Conservation (phyloP, 2,888 invertebrate genomes). For the Platynereis dumerilii region DNA sequence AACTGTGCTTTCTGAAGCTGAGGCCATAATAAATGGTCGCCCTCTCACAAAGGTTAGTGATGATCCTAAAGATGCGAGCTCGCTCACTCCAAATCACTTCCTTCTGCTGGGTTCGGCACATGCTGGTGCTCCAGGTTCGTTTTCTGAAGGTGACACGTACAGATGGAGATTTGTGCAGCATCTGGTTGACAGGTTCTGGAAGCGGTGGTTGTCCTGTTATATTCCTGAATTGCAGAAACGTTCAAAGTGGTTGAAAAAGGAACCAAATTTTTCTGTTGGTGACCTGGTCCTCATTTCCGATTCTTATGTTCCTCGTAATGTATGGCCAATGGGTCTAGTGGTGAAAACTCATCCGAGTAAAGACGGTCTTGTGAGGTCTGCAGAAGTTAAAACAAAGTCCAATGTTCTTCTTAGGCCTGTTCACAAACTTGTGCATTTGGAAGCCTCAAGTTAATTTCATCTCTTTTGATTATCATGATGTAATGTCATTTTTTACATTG, state of each 20-base stretch:
- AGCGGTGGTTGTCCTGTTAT: conserved; percentile 22
- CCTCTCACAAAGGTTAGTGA: conserved; percentile 31
- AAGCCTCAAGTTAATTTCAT: too few species aligned
- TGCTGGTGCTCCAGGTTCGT: conserved; percentile 14
- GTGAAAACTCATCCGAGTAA: conserved; percentile 15
- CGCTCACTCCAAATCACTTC: conserved; percentile 27
- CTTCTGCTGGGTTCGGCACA: conserved; percentile 20
- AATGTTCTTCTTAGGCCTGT: too few species aligned
- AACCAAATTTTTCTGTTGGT: conserved; percentile 12
- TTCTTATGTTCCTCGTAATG: too few species aligned
- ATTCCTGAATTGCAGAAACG: conserved; percentile 11
- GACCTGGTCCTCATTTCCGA: conserved; percentile 28
- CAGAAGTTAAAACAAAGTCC: too few species aligned
- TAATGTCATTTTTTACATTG: too few species aligned
- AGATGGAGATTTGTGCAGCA: conserved; percentile 24
- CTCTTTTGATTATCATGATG: too few species aligned
- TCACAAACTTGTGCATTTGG: too few species aligned
- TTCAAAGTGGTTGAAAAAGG: conserved; percentile 21
- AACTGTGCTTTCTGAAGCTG: conserved; percentile 36
- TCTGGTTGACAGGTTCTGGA: conserved; percentile 26
- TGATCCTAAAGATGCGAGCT: conserved; percentile 19
- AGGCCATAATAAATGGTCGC: conserved; percentile 34
- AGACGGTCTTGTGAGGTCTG: conserved; percentile 25
- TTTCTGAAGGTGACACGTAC: conserved; percentile 16
- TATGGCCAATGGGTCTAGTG: conserved; percentile 22